Evolutionary conservation across 2,888 invertebrate species (phyloP).

Genomic region (Zaprionus obscuricornis): DNA sequence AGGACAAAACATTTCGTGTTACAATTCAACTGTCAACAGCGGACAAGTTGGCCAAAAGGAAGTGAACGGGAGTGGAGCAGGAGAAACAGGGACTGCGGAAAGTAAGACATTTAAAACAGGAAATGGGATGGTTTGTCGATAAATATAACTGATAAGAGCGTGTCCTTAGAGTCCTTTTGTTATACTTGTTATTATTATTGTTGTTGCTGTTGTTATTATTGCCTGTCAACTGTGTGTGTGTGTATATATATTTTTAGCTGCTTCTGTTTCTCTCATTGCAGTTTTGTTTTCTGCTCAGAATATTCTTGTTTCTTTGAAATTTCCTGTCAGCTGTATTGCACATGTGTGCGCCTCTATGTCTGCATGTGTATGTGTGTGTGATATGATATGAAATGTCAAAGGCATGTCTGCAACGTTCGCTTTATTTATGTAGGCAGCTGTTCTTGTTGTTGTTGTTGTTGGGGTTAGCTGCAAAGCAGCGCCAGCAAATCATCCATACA

Average conservation of each 20-base stretch:
- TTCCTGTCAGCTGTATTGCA: conserved; percentile 25
- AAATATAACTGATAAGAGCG: conserved; percentile 44
- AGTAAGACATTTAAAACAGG: conserved; percentile 34
- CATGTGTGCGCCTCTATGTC: conserved; percentile 7
- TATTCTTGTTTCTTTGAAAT: conserved; percentile 41
- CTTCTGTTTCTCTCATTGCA: neutral
- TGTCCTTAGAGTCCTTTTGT: conserved; percentile 1
- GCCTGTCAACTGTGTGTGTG: conserved; percentile 43
- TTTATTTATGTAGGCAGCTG: conserved; percentile 68
- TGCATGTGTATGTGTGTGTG: conserved; percentile 11
- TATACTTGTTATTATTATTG: conserved; percentile 3
- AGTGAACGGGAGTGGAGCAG: neutral
- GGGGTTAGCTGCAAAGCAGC: conserved; percentile 60
- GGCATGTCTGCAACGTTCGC: conserved; percentile 61
- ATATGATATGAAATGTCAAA: conserved; percentile 71
- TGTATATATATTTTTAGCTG: no score
- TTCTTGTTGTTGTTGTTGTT: no score
- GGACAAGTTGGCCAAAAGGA: conserved; percentile 31
- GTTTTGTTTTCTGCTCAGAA: conserved; percentile 24
- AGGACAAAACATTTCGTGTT: no score
- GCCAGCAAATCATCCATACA: no score
- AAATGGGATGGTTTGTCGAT: conserved; percentile 40
- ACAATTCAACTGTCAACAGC: conserved; percentile 33
- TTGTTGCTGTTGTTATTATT: conserved; percentile 24
- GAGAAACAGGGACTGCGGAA: neutral